A percentile compares a stretch with the other conserved stretches of the same genome.
These are phyloP conservation scores for Isotomurus palustris DNA, from an alignment of 2,888 invertebrate species.

Conservation along the genomic window DNA sequence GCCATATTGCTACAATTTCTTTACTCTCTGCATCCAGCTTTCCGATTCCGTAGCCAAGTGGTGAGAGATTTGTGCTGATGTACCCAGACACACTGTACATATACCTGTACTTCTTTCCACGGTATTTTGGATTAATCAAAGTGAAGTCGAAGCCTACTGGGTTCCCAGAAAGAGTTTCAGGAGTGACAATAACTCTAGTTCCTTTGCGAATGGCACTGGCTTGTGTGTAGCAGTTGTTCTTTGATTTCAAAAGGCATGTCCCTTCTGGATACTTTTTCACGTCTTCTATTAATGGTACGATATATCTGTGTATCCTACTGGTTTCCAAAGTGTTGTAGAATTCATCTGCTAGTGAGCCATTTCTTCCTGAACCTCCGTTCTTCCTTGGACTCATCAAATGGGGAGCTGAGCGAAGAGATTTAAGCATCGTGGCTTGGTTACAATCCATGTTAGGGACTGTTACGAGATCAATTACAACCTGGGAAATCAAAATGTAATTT, in stretches of 20 bases:
- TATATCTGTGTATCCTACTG: slow-evolving; percentile 22
- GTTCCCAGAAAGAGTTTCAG: slow-evolving; percentile 39
- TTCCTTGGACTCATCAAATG: too few species aligned
- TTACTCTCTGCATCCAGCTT: slow-evolving; percentile 51
- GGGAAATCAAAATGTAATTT: slow-evolving; percentile 10
- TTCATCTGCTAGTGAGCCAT: background rate
- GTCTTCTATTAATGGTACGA: slow-evolving; percentile 16
- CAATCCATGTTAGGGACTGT: slow-evolving; percentile 28
- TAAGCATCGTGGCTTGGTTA: slow-evolving; percentile 22
- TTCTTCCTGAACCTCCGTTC: too few species aligned
- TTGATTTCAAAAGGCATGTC: slow-evolving; percentile 1
- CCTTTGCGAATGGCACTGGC: slow-evolving; percentile 50
- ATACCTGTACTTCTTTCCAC: slow-evolving; percentile 51
- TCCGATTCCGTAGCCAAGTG: slow-evolving; percentile 48
- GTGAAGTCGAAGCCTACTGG: slow-evolving; percentile 52
- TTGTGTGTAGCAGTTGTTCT: slow-evolving; percentile 47
- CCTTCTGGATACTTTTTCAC: slow-evolving; percentile 16
- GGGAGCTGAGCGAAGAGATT: slow-evolving; percentile 17
- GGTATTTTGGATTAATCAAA: slow-evolving; percentile 51
- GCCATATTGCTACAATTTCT: slow-evolving; percentile 48
- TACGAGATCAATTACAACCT: slow-evolving; percentile 49
- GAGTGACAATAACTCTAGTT: slow-evolving; percentile 45
- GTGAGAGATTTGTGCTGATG: slow-evolving; percentile 22
- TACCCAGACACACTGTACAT: slow-evolving; percentile 52
- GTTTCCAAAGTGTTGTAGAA: slow-evolving; percentile 21